Evolutionary conservation across 2,113 vertebrate species (phyloP).

Genomic region (Indicator maculatus): DNA sequence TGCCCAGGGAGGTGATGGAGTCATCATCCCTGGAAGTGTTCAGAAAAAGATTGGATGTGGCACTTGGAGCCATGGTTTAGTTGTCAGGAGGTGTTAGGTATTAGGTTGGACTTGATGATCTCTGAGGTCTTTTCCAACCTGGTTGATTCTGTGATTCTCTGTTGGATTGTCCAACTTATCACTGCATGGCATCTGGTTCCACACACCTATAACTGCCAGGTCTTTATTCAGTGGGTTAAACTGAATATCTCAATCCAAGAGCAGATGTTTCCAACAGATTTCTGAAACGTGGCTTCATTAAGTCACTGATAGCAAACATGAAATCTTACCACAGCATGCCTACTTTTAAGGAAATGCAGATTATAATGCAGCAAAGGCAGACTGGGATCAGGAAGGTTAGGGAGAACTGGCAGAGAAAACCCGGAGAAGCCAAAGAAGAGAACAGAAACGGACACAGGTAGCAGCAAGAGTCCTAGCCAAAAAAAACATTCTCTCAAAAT

Average conservation of each 20-base stretch:
- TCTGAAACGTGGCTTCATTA: neutral
- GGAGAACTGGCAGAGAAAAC: neutral
- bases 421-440: neutral
- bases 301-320: neutral
- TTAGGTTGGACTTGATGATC: no score
- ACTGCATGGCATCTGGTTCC: neutral
- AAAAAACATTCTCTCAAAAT: neutral
- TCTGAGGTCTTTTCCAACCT: no score
- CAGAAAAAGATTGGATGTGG: no score
- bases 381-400: neutral
- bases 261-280: neutral
- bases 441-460: neutral
- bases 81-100: no score
- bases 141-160: no score
- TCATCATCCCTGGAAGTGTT: no score
- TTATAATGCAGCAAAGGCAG: accelerated
- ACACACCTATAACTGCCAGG: neutral
- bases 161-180: neutral
- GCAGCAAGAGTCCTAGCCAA: accelerated
- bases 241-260: neutral
- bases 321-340: neutral
- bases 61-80: no score
- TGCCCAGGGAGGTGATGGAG: no score
- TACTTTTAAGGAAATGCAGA: neutral
- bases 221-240: neutral